Base-by-base conservation (phyloP, 2,888 invertebrate species). In the Kryphioiulus occultus region DNA sequence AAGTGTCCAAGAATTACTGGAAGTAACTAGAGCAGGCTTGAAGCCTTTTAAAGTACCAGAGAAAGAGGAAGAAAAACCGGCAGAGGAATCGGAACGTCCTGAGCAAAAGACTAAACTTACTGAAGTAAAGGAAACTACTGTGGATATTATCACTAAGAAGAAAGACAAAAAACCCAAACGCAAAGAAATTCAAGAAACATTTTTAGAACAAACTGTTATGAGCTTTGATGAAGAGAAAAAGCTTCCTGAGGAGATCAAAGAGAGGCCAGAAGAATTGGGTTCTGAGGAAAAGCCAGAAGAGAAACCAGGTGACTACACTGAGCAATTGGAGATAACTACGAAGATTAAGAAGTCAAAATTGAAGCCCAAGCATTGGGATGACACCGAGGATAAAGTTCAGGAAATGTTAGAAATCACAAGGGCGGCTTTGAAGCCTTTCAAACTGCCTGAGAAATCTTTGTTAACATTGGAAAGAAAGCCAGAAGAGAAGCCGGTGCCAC, bases 391-490 rank as follows among this genome's bases (percentile, higher is more conserved):
- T 53, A 59, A 30, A 15, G 44, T 53, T 53, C 47, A 86, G 26
- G 86, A 86, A 30, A 86, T 53, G 82, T 82, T 44, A 39, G 53
- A 39, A 87, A 32, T 53, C 35, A 42, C 78, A 83, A 26, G 78
- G 42, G 86, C 87, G 42, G 88, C 88, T 88, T 44, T 89, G 39
- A 88, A 88, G 78, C 84, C 86, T 86, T 39, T 85, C n/a, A 26
- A 78, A 30, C 10, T 17, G 30, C 68, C 87, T 19, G 22, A 82
- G 39, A 88, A 26, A 84, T 42, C n/a, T 88, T 83, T 4, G 87
- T 89, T 22, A 90, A 90, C 85, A 89, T 89, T 42, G 90, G 89
- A 85, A 32, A 47, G 47, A 86, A 86, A 47, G 47, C 86, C 86
- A 85, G 85, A 85, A 85, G 39, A 85, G 44, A 42, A 85, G 10